phyloP scores from a whole-genome alignment of 2,888 invertebrate genomes.

The Caenorhabditis sp. region DNA sequence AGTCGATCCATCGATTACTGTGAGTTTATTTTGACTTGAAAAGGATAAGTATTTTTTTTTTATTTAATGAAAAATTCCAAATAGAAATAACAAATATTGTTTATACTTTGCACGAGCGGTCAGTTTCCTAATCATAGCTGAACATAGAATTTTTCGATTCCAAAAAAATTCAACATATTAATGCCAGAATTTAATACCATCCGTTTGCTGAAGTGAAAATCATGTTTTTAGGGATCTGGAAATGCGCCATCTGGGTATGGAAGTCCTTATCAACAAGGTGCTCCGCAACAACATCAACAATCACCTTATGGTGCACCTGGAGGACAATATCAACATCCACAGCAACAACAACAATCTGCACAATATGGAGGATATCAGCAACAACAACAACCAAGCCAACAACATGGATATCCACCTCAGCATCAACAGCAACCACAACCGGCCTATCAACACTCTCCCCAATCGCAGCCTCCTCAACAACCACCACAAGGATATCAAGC shows the following conservation, averaged over 20 bases:
- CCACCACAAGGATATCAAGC: not conserved
- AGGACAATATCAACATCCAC: not conserved
- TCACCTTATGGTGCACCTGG: conserved; percentile 5
- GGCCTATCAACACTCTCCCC: no score
- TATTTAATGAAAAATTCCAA: no score
- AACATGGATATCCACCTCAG: not conserved
- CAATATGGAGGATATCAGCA: conserved; percentile 1
- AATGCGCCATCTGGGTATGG: conserved; percentile 8
- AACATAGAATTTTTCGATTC: no score
- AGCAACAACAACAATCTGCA: not conserved
- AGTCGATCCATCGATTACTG: conserved; percentile 52
- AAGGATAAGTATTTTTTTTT: no score
- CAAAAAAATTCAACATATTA: not conserved
- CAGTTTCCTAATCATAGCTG: no score
- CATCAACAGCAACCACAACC: not conserved
- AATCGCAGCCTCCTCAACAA: not conserved
- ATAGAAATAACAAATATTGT: no score
- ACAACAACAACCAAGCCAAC: not conserved
- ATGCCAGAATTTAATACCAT: not conserved
- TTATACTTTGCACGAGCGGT: no score
- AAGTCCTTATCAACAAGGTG: not conserved
- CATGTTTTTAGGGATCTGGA: conserved; percentile 17
- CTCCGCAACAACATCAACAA: conserved; percentile 23
- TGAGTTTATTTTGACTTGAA: conserved; percentile 13
- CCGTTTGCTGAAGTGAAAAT: not conserved